Evolutionary conservation across 2,888 invertebrate species (phyloP).

Genomic region (Eupithecia abbreviata): DNA sequence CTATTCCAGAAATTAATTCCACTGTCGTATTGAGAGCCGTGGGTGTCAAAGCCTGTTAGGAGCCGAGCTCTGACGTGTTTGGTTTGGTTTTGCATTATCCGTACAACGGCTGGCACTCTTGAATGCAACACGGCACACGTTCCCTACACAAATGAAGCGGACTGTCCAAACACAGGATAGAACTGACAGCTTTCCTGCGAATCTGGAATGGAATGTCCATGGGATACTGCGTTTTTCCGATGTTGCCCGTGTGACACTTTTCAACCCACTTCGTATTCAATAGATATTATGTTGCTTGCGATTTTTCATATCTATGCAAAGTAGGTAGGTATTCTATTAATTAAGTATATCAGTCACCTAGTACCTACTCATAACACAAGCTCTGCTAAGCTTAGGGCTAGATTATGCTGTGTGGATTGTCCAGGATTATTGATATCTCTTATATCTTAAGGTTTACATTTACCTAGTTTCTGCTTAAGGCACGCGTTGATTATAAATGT

Average conservation of each 20-base stretch:
- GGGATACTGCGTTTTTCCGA: neutral
- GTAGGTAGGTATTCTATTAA: too few species aligned
- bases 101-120: neutral
- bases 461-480: too few species aligned
- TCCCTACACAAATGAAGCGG: slow-evolving; percentile 10
- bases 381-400: too few species aligned
- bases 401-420: too few species aligned
- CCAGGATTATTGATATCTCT: too few species aligned
- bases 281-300: neutral
- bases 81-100: slow-evolving; percentile 17
- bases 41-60: slow-evolving; percentile 1
- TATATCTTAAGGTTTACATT: too few species aligned
- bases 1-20: neutral
- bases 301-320: neutral
- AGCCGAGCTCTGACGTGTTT: slow-evolving; percentile 4
- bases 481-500: too few species aligned
- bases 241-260: neutral
- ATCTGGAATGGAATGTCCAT: neutral
- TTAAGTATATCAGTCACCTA: too few species aligned
- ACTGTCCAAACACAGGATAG: slow-evolving; percentile 15
- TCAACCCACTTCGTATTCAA: neutral
- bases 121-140: slow-evolving; percentile 2
- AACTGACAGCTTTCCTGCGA: neutral
- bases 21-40: neutral
- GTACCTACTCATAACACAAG: too few species aligned